Conservation (phyloP, 2,888 invertebrate species). For the Eremobia ochroleuca region DNA sequence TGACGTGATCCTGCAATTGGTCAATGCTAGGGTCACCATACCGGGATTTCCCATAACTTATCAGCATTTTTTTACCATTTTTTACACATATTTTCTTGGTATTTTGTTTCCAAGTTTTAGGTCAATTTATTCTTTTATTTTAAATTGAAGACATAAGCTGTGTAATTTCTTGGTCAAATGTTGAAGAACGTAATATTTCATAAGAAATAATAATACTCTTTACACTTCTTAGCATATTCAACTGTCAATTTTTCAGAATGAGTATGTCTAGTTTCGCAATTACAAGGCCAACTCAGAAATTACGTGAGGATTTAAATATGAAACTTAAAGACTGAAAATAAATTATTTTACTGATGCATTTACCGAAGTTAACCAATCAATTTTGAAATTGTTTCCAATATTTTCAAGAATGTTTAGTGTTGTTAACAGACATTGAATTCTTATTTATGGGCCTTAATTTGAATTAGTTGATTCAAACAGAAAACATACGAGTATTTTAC, state of each 20-base stretch:
- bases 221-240: conserved; percentile 57
- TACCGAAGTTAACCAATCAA: conserved; percentile 37
- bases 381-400: conserved; percentile 27
- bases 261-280: conserved; percentile 53
- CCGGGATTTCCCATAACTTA: conserved; percentile 23
- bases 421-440: not conserved
- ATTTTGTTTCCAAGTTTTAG: conserved; percentile 34
- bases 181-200: conserved; percentile 54
- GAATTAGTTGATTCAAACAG: not conserved
- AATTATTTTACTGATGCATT: conserved; percentile 36
- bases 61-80: not conserved
- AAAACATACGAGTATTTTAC: not conserved
- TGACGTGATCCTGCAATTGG: conserved; percentile 83
- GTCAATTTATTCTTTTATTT: conserved; percentile 34
- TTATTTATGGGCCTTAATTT: not conserved
- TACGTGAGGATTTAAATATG: conserved; percentile 44
- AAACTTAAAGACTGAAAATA: conserved; percentile 56
- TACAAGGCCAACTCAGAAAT: conserved; percentile 52
- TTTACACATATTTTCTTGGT: not conserved
- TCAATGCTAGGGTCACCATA: conserved; percentile 69
- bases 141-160: conserved; percentile 35
- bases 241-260: conserved; percentile 60
- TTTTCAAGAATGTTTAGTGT: conserved; percentile 2
- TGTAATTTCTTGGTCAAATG: conserved; percentile 53
- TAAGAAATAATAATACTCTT: conserved; percentile 57